Evolutionary conservation across 2,888 invertebrate species (phyloP), one percentile per base, ranked within the genome.

Genomic region (Amphipyra tragopoginis): DNA sequence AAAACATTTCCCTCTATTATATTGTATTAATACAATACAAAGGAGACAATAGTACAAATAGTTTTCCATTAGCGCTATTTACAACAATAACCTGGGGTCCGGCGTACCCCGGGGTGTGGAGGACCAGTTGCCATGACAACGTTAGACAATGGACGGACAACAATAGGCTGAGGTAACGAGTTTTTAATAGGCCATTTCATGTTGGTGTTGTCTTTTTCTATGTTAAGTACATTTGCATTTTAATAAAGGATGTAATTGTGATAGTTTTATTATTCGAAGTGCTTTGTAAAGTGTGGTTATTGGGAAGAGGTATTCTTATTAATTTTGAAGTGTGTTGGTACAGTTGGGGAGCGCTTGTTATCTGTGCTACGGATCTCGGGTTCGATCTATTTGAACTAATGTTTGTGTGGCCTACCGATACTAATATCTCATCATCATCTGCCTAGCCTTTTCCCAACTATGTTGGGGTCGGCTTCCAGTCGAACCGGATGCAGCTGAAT

Each of bases 31-130:
- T 57, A 74, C 64, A 73, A 77, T 65, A 55, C 58, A 55, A 45
- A 51, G 38, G 43, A 52, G 48, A 75, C 76, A 77, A 77, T 77
- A 50, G 78, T 67, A 64, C 66, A 77, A 77, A 77, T 77, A 77
- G 77, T 77, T 77, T 69, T 62, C 73, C 75, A 77, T 75, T 77
- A 78, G 72, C 45, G 57, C 63, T 65, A 57, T 74, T 63, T 72
- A 69, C 49, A 38, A 61, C 57, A 55, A 64, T 67, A 70, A 63
- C 71, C 62, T 62, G 64, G 60, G 60, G 59, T 61, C 70, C 53
- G 15, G 39, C 33, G 42, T 43, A 29, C 15, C 45, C 59, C 36
- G 49, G 57, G 62, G 58, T 52, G 59, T 63, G 34, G 44, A 14
- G 43, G 57, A 34, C 48, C 45, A 36, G 74, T 77, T 45, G 60